Percentiles rank a stretch among this genome's conserved stretches.
Conservation (phyloP, 1,140 invertebrate species). For the Drosophila rhopaloa region DNA sequence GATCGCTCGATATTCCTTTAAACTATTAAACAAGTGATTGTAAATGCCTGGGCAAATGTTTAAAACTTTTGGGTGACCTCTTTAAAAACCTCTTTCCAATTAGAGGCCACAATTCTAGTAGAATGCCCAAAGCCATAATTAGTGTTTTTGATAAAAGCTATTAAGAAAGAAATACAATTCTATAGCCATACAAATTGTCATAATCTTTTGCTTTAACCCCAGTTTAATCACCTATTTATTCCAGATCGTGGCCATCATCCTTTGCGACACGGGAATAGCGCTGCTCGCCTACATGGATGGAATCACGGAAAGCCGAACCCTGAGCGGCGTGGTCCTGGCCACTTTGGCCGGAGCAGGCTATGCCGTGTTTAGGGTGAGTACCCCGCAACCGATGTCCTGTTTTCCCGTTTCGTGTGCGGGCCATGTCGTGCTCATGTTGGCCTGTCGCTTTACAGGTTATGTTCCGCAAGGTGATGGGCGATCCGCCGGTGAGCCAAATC, state of each 20-base stretch:
- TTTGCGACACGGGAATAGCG: slow-evolving; percentile 97
- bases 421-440: slow-evolving; percentile 57
- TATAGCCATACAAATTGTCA: no score
- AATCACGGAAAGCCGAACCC: slow-evolving; percentile 93
- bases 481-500: slow-evolving; percentile 94
- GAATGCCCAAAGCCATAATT: no score
- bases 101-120: no score
- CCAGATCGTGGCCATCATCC: slow-evolving; percentile 97
- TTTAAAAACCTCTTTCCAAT: no score
- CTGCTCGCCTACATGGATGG: slow-evolving; percentile 98
- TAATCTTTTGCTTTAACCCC: no score
- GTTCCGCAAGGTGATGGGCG: slow-evolving; percentile 96
- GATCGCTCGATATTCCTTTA: no score
- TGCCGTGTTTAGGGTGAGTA: slow-evolving; percentile 95
- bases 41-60: neutral
- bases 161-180: no score
- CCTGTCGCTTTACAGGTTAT: slow-evolving; percentile 88
- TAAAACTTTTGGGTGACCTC: no score
- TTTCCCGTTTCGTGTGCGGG: slow-evolving; percentile 24
- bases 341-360: slow-evolving; percentile 94
- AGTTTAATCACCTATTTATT: neutral
- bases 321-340: slow-evolving; percentile 96
- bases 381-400: neutral
- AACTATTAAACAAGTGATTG: neutral
- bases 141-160: no score